Evolutionary conservation across 2,797 vertebrate genomes (phyloP).

Genomic region (Sus cebifrons): DNA sequence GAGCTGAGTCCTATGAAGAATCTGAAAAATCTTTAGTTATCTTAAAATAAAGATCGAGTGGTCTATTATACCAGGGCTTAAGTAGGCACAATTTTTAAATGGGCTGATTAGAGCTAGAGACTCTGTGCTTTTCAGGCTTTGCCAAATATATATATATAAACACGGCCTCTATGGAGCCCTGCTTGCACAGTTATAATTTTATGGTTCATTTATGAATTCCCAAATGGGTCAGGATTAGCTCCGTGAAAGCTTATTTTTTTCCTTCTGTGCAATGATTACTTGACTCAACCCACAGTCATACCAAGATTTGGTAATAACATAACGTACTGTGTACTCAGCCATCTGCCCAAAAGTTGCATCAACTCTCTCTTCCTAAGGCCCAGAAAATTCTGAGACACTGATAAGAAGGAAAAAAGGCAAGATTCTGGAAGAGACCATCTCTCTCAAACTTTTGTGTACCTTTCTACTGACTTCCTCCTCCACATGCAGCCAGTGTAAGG

Average conservation of each 20-base stretch:
- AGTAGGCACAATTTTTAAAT: constrained; percentile 66
- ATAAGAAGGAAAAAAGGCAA: not conserved
- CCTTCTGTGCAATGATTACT: constrained; percentile 58
- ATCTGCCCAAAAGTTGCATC: constrained; percentile 38
- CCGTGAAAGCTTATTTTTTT: constrained; percentile 44
- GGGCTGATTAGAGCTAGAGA: constrained; percentile 41
- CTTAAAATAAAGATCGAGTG: constrained; percentile 66
- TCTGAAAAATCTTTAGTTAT: constrained; percentile 64
- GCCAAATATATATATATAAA: not conserved
- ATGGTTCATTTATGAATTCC: constrained; percentile 70
- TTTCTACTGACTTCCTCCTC: not conserved
- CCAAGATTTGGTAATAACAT: constrained; percentile 26
- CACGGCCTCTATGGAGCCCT: not conserved
- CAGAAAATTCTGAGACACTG: not conserved
- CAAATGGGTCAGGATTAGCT: constrained; percentile 59
- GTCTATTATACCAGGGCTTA: constrained; percentile 39
- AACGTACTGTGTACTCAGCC: constrained; percentile 2
- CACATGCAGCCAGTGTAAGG: not conserved
- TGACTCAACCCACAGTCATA: constrained; percentile 52
- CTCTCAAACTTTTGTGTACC: not conserved
- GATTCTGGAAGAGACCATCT: not conserved
- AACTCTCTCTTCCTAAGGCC: not conserved
- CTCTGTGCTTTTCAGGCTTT: constrained; percentile 53
- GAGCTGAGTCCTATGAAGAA: constrained; percentile 21
- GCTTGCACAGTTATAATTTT: constrained; percentile 66